A percentile compares a stretch with the other conserved stretches of the same genome.
Evolutionary conservation across 2,888 invertebrate genomes (phyloP).

Genomic region (Nomada ruficornis): DNA sequence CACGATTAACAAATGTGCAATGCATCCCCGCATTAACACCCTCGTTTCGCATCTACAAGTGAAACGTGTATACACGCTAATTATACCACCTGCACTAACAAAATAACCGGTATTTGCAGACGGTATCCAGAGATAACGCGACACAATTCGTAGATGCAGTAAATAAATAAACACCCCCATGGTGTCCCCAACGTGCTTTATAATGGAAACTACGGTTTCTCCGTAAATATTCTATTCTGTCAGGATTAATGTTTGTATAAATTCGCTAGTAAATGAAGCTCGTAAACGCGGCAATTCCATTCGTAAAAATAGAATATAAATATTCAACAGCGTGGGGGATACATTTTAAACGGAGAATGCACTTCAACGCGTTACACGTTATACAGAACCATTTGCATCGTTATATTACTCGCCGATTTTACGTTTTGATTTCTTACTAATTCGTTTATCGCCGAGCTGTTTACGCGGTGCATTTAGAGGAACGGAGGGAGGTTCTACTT

Average conservation of each 20-base stretch:
- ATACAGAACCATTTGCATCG: too few relatives aligned
- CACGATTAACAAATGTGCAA: background rate
- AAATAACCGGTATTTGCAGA: constrained; percentile 29
- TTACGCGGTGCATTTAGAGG: too few relatives aligned
- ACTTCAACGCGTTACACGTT: background rate
- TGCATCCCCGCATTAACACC: constrained; percentile 19
- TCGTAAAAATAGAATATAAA: background rate
- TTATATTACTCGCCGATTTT: too few relatives aligned
- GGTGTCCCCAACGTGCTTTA: background rate
- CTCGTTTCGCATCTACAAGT: constrained; percentile 16
- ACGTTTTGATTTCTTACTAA: too few relatives aligned
- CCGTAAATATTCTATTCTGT: constrained; percentile 39
- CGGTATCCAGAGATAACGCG: constrained; percentile 8
- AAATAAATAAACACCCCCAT: constrained; percentile 40
- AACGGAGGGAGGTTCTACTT: background rate
- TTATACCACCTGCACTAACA: constrained; percentile 16
- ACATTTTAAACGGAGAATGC: background rate
- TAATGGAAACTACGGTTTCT: constrained; percentile 16
- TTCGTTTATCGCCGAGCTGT: too few relatives aligned
- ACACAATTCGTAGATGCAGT: constrained; percentile 15
- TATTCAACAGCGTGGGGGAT: background rate
- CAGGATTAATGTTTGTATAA: constrained; percentile 29
- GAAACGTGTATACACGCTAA: constrained; percentile 40
- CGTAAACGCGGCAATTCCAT: too few relatives aligned
- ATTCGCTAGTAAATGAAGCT: background rate